Conservation (phyloP, 2,888 invertebrate genomes). For the Eurytoma adleriae region DNA sequence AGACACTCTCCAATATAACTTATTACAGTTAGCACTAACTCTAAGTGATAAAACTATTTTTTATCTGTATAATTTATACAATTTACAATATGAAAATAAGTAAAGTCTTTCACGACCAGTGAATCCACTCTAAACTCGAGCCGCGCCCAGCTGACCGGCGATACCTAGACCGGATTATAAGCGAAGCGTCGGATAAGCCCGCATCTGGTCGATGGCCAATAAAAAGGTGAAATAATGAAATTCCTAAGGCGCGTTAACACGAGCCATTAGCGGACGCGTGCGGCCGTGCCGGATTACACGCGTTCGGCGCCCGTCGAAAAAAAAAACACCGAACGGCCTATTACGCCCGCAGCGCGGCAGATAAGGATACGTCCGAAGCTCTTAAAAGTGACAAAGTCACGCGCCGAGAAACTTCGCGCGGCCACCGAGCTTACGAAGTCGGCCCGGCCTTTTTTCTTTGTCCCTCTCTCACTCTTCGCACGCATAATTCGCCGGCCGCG, state of each 20-base stretch:
- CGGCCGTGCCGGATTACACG: constrained; percentile 30
- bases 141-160: no score
- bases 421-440: background rate
- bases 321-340: constrained; percentile 22
- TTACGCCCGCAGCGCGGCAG: background rate
- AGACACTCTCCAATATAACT: no score
- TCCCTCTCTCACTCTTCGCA: background rate
- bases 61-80: no score
- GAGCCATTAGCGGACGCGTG: constrained; percentile 25
- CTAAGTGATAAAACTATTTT: no score
- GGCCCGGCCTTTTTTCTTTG: background rate
- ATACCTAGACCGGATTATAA: constrained; percentile 18
- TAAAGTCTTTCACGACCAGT: no score
- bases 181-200: background rate
- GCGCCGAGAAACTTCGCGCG: constrained; percentile 19
- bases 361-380: constrained; percentile 18
- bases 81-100: no score
- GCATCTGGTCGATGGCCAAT: constrained; percentile 20
- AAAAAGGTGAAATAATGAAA: background rate
- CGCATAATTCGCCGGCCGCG: background rate
- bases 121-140: no score
- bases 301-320: constrained; percentile 3
- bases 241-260: constrained; percentile 33
- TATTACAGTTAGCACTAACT: no score
- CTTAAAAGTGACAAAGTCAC: constrained; percentile 28